These are phyloP conservation scores for Dasyornis broadbenti DNA, from an alignment of 2,113 vertebrate genomes.

Conservation along the genomic window DNA sequence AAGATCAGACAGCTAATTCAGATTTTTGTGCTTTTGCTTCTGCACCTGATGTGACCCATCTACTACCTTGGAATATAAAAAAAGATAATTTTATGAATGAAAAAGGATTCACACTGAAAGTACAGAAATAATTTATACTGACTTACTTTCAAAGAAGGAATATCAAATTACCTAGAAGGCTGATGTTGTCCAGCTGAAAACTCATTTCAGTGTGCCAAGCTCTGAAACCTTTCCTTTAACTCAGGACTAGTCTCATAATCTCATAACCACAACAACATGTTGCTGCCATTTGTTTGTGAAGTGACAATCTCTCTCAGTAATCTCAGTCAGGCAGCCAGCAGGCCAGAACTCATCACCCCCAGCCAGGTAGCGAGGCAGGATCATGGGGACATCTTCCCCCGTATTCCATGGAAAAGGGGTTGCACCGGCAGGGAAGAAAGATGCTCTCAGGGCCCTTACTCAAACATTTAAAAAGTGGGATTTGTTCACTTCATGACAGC, in stretches of 20 bases:
- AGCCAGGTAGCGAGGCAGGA: neutral
- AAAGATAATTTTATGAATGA: neutral
- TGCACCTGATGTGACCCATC: neutral
- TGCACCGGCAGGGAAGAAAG: neutral
- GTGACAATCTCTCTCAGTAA: neutral
- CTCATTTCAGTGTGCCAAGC: neutral
- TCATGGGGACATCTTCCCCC: neutral
- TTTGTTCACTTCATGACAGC: neutral
- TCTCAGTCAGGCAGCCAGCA: neutral
- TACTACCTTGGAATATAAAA: neutral
- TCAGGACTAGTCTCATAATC: neutral
- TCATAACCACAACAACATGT: neutral
- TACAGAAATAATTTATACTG: neutral
- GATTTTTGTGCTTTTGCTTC: neutral
- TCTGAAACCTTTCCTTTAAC: neutral
- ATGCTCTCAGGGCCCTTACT: neutral
- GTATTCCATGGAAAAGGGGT: rapidly evolving
- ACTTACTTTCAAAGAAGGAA: neutral
- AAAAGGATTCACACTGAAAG: neutral
- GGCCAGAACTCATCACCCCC: neutral
- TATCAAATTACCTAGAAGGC: neutral
- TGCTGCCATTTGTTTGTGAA: neutral
- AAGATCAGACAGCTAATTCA: neutral
- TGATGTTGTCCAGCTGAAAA: neutral
- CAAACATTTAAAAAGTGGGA: neutral